These are phyloP conservation scores for Eretmochelys imbricata DNA, from an alignment of 2,113 vertebrate genomes.

Conservation along the genomic window DNA sequence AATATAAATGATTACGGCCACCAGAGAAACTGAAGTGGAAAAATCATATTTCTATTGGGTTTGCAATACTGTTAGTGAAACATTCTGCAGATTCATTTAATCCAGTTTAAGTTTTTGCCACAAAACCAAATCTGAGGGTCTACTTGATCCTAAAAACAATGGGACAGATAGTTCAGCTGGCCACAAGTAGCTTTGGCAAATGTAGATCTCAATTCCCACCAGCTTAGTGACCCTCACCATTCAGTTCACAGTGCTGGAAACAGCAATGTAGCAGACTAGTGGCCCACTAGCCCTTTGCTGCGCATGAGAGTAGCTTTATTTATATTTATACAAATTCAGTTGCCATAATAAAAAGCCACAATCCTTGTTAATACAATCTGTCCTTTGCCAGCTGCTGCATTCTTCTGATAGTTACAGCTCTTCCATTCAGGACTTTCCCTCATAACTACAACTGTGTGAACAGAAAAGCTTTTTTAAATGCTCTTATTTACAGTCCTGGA, in stretches of 20 bases:
- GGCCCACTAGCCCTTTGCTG: conserved; percentile 9
- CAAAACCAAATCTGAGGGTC: not conserved
- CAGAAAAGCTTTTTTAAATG: conserved; percentile 70
- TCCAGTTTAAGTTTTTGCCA: not conserved
- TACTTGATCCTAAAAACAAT: not conserved
- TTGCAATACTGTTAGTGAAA: not conserved
- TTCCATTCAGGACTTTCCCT: conserved; percentile 64
- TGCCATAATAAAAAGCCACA: conserved; percentile 43
- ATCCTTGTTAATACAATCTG: conserved; percentile 51
- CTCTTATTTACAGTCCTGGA: conserved; percentile 72
- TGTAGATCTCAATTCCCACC: not conserved
- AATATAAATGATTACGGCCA: not conserved
- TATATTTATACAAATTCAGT: conserved; percentile 34
- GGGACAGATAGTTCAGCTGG: not conserved
- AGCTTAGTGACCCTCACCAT: conserved; percentile 1
- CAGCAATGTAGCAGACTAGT: conserved; percentile 5
- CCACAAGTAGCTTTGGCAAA: not conserved
- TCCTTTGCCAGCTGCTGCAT: conserved; percentile 49
- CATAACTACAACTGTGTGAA: conserved; percentile 65
- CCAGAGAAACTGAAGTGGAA: not conserved
- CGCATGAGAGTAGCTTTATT: not conserved
- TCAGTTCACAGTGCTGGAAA: not conserved
- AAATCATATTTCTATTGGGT: not conserved
- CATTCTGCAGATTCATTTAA: not conserved
- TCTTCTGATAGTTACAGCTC: conserved; percentile 58